A percentile compares a stretch with the other conserved stretches of the same genome.
Evolutionary conservation across 1,140 invertebrate species (phyloP).

Genomic region (Anagrus nilaparvatae): DNA sequence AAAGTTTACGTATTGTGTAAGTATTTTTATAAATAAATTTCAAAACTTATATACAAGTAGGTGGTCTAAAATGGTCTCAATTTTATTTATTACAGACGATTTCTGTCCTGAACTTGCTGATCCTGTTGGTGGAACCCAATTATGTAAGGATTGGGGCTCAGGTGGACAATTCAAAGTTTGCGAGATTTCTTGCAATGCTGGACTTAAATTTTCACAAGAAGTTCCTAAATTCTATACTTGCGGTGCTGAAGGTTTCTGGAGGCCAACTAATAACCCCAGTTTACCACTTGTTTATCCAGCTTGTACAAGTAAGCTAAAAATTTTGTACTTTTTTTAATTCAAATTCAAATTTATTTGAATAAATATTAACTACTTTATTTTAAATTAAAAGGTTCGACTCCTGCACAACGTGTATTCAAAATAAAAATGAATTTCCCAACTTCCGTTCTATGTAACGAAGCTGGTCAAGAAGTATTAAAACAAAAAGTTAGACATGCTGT

Average conservation of each 20-base stretch:
- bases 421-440: constrained; percentile 89
- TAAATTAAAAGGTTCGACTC: constrained; percentile 52
- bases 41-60: neutral
- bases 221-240: constrained; percentile 94
- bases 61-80: neutral
- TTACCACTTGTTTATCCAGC: constrained; percentile 79
- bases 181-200: constrained; percentile 78
- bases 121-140: constrained; percentile 80
- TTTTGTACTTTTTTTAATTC: too few species aligned
- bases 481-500: constrained; percentile 80
- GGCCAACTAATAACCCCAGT: constrained; percentile 70
- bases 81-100: constrained; percentile 52
- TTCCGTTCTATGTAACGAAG: constrained; percentile 86
- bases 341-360: neutral
- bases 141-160: constrained; percentile 92
- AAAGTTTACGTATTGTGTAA: constrained; percentile 85
- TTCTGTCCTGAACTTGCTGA: constrained; percentile 81
- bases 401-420: constrained; percentile 85
- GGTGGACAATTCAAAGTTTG: constrained; percentile 90
- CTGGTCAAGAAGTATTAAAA: constrained; percentile 80
- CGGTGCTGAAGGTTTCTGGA: constrained; percentile 92
- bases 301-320: constrained; percentile 64
- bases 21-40: constrained; percentile 29
- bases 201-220: constrained; percentile 78
- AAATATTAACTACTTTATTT: neutral